phyloP scores from a whole-genome alignment of 2,888 invertebrate species.

The Mythimna ferrago region DNA sequence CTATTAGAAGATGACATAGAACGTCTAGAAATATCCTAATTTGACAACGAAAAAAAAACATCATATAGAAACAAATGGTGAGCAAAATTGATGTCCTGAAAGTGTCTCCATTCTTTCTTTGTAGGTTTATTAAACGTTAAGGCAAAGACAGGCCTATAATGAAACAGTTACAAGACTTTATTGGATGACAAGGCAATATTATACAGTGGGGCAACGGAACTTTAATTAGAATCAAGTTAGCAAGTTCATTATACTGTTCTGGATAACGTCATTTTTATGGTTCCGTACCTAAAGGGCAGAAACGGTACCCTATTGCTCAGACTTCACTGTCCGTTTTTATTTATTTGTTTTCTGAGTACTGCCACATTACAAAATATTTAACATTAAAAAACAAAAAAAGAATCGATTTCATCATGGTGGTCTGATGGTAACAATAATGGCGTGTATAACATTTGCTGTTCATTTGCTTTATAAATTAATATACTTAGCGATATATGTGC shows the following conservation, averaged over 20 bases:
- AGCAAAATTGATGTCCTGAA: constrained; percentile 11
- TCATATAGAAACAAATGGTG: background rate
- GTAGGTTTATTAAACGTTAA: constrained; percentile 20
- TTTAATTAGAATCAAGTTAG: constrained; percentile 56
- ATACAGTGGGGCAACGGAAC: constrained; percentile 23
- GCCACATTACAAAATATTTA: too few relatives aligned
- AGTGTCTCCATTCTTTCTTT: constrained; percentile 12
- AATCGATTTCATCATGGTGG: too few relatives aligned
- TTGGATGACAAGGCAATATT: constrained; percentile 40
- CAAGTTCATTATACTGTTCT: constrained; percentile 28
- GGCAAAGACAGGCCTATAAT: constrained; percentile 20
- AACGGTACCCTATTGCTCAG: too few relatives aligned
- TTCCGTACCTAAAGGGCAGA: too few relatives aligned
- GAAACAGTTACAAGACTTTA: constrained; percentile 43
- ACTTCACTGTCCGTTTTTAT: too few relatives aligned
- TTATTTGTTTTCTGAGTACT: too few relatives aligned
- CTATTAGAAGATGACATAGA: background rate
- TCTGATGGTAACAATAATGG: too few relatives aligned
- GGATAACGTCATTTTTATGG: too few relatives aligned
- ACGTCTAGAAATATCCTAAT: background rate
- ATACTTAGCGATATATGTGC: too few relatives aligned
- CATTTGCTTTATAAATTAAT: too few relatives aligned
- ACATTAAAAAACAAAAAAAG: too few relatives aligned
- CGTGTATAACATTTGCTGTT: too few relatives aligned
- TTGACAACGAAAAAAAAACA: background rate